These are phyloP conservation scores for Kradibia gibbosae DNA, from an alignment of 1,140 invertebrate genomes.

Conservation along the genomic window DNA sequence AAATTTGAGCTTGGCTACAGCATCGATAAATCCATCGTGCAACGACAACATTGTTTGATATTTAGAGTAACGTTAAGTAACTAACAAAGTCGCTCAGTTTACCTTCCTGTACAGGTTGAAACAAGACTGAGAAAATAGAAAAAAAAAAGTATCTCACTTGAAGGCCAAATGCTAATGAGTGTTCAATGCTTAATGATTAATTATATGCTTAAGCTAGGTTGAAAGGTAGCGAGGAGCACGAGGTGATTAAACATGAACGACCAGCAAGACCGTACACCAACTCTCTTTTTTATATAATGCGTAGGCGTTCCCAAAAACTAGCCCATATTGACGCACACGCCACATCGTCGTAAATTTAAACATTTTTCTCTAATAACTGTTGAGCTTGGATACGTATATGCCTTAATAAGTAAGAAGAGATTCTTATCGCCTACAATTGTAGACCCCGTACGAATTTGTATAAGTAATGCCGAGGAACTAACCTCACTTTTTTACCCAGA, in stretches of 20 bases:
- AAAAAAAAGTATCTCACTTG: neutral
- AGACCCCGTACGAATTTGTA: neutral
- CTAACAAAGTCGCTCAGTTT: no score
- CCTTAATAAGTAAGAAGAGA: neutral
- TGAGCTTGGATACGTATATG: neutral
- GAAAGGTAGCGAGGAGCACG: neutral
- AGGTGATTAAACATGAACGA: neutral
- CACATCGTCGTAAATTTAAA: neutral
- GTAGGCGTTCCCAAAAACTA: conserved; percentile 11
- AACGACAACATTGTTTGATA: neutral
- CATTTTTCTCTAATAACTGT: neutral
- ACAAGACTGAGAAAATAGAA: no score
- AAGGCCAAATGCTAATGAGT: neutral
- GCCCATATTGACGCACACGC: conserved; percentile 1
- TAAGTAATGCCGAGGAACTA: neutral
- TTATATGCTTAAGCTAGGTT: neutral
- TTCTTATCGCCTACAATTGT: neutral
- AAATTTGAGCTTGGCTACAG: no score
- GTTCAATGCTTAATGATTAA: neutral
- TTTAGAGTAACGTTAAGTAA: no score
- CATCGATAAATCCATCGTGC: no score
- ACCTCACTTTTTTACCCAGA: neutral
- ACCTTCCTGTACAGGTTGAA: no score
- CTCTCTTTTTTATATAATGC: neutral
- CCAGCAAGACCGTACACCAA: neutral